These are phyloP conservation scores for Rhipidura dahli DNA, from an alignment of 2,113 vertebrate species.

Conservation along the genomic window DNA sequence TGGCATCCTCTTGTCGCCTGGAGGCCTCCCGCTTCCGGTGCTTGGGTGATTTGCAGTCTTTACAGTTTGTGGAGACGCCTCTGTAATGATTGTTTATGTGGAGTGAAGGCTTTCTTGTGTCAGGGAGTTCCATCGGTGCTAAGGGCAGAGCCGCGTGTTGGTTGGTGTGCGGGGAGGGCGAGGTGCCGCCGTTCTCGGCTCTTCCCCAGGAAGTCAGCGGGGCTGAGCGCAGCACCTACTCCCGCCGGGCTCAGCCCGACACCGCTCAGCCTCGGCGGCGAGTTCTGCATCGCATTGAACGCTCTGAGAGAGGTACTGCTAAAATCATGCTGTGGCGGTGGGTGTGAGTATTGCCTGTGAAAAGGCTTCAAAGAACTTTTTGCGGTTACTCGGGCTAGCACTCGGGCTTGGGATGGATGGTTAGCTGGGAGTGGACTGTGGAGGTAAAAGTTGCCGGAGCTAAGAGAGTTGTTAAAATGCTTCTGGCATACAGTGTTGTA, in stretches of 20 bases:
- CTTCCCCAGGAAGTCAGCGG: not conserved
- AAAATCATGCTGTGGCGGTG: not conserved
- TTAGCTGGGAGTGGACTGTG: too few species aligned
- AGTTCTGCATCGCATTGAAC: accelerated
- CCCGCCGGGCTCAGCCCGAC: accelerated
- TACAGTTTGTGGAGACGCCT: not conserved
- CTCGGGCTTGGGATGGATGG: accelerated
- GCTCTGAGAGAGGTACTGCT: not conserved
- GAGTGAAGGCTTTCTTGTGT: too few species aligned
- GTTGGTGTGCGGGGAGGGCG: too few species aligned
- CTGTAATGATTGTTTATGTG: not conserved
- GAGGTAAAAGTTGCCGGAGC: not conserved
- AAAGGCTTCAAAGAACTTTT: not conserved
- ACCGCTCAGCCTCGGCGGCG: accelerated
- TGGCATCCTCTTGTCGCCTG: too few species aligned
- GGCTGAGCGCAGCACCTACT: not conserved
- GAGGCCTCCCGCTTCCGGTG: accelerated
- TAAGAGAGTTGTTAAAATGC: accelerated
- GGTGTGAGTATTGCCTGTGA: accelerated
- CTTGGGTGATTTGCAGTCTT: too few species aligned
- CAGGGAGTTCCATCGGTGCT: not conserved
- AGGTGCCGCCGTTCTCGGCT: accelerated
- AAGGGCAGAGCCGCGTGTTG: accelerated
- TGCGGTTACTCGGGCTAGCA: not conserved
- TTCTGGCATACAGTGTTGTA: not conserved